Evolutionary conservation across 2,113 vertebrate species (phyloP).

Genomic region (Sterrhoptilus dennistouni): DNA sequence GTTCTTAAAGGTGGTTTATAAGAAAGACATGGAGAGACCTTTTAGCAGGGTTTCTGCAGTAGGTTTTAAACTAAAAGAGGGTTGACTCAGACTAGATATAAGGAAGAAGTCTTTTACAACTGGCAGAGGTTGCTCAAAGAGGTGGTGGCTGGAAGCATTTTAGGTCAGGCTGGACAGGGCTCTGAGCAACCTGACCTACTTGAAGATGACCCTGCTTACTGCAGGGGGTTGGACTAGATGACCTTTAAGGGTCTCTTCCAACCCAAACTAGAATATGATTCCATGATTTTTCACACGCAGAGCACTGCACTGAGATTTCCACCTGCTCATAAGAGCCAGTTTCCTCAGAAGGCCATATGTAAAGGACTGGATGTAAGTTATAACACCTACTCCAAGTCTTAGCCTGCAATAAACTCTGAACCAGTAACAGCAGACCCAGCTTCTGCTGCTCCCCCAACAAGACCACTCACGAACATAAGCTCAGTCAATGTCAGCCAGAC

Average conservation of each 20-base stretch:
- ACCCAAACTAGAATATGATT: not conserved
- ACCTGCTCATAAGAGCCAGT: not conserved
- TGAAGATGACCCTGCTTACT: not conserved
- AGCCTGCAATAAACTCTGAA: not conserved
- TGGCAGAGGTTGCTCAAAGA: not conserved
- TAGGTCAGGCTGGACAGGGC: not conserved
- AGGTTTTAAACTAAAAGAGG: not conserved
- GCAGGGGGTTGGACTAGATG: not conserved
- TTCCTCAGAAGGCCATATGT: not conserved
- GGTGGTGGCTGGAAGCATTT: not conserved
- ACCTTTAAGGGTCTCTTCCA: not conserved
- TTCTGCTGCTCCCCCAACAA: not conserved
- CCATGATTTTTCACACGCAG: not conserved
- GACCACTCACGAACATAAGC: not conserved
- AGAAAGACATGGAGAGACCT: not conserved
- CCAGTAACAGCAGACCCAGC: not conserved
- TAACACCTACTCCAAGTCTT: not conserved
- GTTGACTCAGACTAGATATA: not conserved
- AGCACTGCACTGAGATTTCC: not conserved
- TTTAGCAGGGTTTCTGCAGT: not conserved
- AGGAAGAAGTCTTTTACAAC: not conserved
- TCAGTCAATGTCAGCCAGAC: not conserved
- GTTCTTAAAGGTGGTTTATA: not conserved
- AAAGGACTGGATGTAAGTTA: not conserved
- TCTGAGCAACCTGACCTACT: not conserved